Evolutionary conservation across 2,113 vertebrate genomes (phyloP).

Genomic region (Bucco capensis): DNA sequence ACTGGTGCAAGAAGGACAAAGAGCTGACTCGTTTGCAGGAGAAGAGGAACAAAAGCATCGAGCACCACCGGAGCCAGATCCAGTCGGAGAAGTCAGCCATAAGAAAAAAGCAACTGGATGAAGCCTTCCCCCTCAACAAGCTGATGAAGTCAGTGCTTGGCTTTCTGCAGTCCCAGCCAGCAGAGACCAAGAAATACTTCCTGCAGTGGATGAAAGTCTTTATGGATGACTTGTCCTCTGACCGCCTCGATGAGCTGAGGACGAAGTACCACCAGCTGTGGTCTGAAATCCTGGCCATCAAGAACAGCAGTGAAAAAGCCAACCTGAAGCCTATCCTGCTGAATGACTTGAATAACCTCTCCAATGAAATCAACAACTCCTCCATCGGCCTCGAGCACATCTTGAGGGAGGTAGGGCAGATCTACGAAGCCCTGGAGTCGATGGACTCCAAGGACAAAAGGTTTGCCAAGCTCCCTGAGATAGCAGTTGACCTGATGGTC

Average conservation of each 20-base stretch:
- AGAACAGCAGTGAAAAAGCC: background rate
- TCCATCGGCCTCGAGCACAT: conserved; percentile 75
- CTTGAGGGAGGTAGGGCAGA: conserved; percentile 76
- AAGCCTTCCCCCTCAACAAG: background rate
- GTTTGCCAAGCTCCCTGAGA: conserved; percentile 51
- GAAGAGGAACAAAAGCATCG: conserved; percentile 50
- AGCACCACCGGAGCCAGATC: conserved; percentile 54
- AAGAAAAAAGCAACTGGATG: conserved; percentile 1
- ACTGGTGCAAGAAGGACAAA: conserved; percentile 69
- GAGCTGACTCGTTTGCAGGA: conserved; percentile 67
- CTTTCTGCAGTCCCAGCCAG: conserved; percentile 24
- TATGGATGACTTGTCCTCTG: conserved; percentile 50
- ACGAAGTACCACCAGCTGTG: conserved; percentile 46
- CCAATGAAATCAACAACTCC: conserved; percentile 44
- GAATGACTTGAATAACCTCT: conserved; percentile 28
- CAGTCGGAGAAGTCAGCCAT: conserved; percentile 53
- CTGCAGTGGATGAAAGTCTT: conserved; percentile 69
- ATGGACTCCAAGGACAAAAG: background rate
- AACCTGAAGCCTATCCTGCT: background rate
- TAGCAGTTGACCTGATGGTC: conserved; percentile 76
- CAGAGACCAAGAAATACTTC: conserved; percentile 66
- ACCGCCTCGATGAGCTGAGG: conserved; percentile 30
- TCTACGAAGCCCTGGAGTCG: conserved; percentile 70
- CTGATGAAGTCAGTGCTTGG: conserved; percentile 33
- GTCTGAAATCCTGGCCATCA: conserved; percentile 43